Conservation (phyloP, 2,888 invertebrate genomes). For the Fissipunctia ypsillon region DNA sequence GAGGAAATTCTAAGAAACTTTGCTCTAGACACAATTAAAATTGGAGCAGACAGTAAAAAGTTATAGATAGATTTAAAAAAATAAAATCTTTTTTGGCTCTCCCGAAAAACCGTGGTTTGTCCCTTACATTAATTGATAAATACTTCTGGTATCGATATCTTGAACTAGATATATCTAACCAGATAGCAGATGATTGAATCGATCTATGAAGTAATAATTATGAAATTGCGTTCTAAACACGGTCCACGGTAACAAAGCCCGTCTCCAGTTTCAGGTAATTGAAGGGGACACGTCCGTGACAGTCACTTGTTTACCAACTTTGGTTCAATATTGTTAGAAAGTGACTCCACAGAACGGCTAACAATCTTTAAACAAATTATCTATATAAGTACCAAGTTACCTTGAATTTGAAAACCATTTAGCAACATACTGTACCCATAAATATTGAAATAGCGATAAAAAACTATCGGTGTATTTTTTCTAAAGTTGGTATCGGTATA, state of each 20-base stretch:
- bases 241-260: conserved; percentile 68
- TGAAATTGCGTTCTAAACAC: conserved; percentile 62
- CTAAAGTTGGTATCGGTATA: too few relatives aligned
- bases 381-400: conserved; percentile 64
- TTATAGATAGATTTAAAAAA: too few relatives aligned
- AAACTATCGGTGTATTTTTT: conserved; percentile 4
- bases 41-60: too few relatives aligned
- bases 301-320: conserved; percentile 75
- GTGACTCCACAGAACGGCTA: conserved; percentile 39
- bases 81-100: too few relatives aligned
- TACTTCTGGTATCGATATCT: too few relatives aligned
- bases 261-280: conserved; percentile 77
- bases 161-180: too few relatives aligned
- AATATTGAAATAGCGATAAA: conserved; percentile 14
- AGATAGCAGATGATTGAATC: conserved; percentile 38
- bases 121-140: too few relatives aligned
- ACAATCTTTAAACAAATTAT: conserved; percentile 72
- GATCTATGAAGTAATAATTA: conserved; percentile 68
- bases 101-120: too few relatives aligned
- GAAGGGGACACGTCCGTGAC: conserved; percentile 76
- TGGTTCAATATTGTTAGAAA: conserved; percentile 72
- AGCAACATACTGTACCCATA: conserved; percentile 10
- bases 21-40: too few relatives aligned
- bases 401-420: conserved; percentile 44
- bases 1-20: too few relatives aligned